phyloP scores from a whole-genome alignment of 2,113 vertebrate species.

The Stigmatopora argus region DNA sequence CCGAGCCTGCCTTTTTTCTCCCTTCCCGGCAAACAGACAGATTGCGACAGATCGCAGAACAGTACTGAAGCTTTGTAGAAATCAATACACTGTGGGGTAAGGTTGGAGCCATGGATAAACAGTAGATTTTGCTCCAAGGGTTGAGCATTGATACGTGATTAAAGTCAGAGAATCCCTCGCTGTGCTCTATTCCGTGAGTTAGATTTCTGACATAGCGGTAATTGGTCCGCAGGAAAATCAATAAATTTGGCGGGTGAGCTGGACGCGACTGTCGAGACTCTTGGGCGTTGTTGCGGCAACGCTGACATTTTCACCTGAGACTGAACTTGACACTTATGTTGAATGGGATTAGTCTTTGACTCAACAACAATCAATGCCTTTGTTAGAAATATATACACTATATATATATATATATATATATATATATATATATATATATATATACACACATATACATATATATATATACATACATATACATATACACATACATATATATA shows the following conservation, averaged over 20 bases:
- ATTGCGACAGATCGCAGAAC: constrained; percentile 34
- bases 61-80: constrained; percentile 34
- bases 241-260: constrained; percentile 52
- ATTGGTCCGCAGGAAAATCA: constrained; percentile 64
- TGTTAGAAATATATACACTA: constrained; percentile 13
- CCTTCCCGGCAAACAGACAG: constrained; percentile 30
- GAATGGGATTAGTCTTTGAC: constrained; percentile 24
- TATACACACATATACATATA: too few relatives aligned
- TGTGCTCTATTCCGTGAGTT: constrained; percentile 56
- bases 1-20: constrained; percentile 24
- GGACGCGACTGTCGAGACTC: constrained; percentile 35
- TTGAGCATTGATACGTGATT: constrained; percentile 66
- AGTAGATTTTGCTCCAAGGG: constrained; percentile 58
- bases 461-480: too few relatives aligned
- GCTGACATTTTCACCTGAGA: constrained; percentile 46
- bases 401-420: too few relatives aligned
- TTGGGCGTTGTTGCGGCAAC: constrained; percentile 17
- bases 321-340: constrained; percentile 51
- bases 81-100: constrained; percentile 57
- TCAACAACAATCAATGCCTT: constrained; percentile 15
- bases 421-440: too few relatives aligned
- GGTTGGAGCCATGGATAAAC: constrained; percentile 54
- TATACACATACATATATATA: too few relatives aligned
- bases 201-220: constrained; percentile 65
- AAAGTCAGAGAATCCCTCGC: constrained; percentile 58